These are phyloP conservation scores for Chelonus formosanus DNA, from an alignment of 2,888 invertebrate species.

Conservation along the genomic window DNA sequence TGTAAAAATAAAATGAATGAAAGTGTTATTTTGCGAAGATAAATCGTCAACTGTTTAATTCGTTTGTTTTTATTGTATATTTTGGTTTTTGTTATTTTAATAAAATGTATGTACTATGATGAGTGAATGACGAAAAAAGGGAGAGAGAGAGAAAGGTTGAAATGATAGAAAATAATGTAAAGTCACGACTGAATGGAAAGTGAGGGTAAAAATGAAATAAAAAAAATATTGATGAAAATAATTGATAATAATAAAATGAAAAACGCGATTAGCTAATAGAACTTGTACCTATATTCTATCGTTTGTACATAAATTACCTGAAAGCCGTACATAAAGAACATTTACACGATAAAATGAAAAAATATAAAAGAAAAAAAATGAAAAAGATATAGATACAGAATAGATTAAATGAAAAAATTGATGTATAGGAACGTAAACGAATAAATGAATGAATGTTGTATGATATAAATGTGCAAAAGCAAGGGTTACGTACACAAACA, in stretches of 20 bases:
- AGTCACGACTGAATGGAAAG: conserved; percentile 36
- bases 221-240: conserved; percentile 21
- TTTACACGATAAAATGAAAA: too few relatives aligned
- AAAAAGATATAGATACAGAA: conserved; percentile 25
- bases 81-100: conserved; percentile 56
- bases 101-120: conserved; percentile 44
- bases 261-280: conserved; percentile 39
- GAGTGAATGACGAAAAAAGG: conserved; percentile 34
- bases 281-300: conserved; percentile 35
- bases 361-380: conserved; percentile 31
- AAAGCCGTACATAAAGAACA: conserved; percentile 27
- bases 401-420: too few relatives aligned
- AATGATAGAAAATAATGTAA: conserved; percentile 40
- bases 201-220: conserved; percentile 30
- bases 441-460: too few relatives aligned
- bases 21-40: conserved; percentile 24
- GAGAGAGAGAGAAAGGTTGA: conserved; percentile 31
- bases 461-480: too few relatives aligned
- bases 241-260: conserved; percentile 27
- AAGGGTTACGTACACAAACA: too few relatives aligned
- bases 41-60: conserved; percentile 33
- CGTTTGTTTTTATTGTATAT: conserved; percentile 50
- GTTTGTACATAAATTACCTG: conserved; percentile 42
- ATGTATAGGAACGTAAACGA: too few relatives aligned
- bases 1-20: conserved; percentile 18